Conservation (phyloP, 2,113 vertebrate species). For the Paradoxurus hermaphroditus region DNA sequence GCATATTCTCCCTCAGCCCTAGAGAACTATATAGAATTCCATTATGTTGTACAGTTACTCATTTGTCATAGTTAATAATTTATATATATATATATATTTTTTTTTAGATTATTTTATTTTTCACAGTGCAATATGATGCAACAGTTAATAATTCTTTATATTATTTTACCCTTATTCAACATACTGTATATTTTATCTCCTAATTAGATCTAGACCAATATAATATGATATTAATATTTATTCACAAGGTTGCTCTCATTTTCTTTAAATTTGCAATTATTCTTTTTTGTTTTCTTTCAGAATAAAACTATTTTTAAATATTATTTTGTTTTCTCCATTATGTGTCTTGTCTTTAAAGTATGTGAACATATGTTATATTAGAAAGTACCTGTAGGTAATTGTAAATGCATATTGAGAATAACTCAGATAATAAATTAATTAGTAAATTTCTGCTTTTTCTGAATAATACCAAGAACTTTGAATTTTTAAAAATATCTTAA, state of each 20-base stretch:
- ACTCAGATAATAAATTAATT: background rate
- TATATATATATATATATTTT: background rate
- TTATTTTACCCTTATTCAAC: background rate
- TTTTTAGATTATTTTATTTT: background rate
- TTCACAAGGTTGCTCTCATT: background rate
- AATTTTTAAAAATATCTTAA: background rate
- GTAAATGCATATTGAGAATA: background rate
- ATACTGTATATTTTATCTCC: background rate
- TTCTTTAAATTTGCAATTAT: background rate
- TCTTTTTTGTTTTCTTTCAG: background rate
- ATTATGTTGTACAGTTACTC: background rate
- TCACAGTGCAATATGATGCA: background rate
- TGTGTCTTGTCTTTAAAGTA: background rate
- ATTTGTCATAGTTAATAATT: background rate
- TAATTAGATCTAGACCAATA: background rate
- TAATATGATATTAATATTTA: background rate
- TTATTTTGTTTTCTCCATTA: background rate
- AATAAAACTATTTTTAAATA: background rate
- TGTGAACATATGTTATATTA: background rate
- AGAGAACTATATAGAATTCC: background rate
- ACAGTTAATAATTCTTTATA: background rate
- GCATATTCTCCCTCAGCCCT: background rate
- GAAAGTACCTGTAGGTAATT: background rate
- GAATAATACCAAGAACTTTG: background rate
- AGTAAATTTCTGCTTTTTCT: background rate